phyloP scores from a whole-genome alignment of 2,888 invertebrate species.

The Hypomecis punctinalis region DNA sequence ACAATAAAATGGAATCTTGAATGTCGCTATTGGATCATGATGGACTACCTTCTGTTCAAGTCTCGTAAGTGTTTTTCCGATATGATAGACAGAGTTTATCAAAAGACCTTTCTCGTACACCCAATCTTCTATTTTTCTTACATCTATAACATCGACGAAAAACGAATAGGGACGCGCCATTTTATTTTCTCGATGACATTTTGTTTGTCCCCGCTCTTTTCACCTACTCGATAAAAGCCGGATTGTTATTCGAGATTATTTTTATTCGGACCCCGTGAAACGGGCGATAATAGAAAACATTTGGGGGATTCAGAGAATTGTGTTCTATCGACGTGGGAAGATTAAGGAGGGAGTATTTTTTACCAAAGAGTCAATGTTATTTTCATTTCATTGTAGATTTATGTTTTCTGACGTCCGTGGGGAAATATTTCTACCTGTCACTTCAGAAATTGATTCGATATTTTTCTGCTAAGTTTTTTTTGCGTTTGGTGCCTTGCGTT shows the following conservation, averaged over 20 bases:
- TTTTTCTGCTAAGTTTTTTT: not conserved
- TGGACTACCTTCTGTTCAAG: no score
- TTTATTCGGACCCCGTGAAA: slow-evolving; percentile 33
- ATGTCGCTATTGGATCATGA: no score
- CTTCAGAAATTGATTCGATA: slow-evolving; percentile 1
- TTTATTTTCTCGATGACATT: slow-evolving; percentile 58
- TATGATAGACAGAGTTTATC: no score
- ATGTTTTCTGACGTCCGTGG: slow-evolving; percentile 9
- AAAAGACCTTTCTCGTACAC: no score
- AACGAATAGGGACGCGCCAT: slow-evolving; percentile 68
- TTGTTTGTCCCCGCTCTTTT: slow-evolving; percentile 61
- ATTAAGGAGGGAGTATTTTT: slow-evolving; percentile 22
- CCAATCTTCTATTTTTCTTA: no score
- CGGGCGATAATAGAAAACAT: slow-evolving; percentile 30
- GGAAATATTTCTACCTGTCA: not conserved
- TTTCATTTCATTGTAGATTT: slow-evolving; percentile 26
- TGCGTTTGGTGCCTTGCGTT: not conserved
- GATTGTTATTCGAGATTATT: slow-evolving; percentile 55
- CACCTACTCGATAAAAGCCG: slow-evolving; percentile 49
- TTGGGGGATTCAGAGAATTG: slow-evolving; percentile 30
- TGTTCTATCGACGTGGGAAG: slow-evolving; percentile 19
- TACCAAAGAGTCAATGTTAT: slow-evolving; percentile 15
- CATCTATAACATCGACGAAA: slow-evolving; percentile 50
- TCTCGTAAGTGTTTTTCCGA: no score
- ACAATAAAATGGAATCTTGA: no score